Conservation (phyloP, 1,140 invertebrate species). For the Lepidurus couesii region DNA sequence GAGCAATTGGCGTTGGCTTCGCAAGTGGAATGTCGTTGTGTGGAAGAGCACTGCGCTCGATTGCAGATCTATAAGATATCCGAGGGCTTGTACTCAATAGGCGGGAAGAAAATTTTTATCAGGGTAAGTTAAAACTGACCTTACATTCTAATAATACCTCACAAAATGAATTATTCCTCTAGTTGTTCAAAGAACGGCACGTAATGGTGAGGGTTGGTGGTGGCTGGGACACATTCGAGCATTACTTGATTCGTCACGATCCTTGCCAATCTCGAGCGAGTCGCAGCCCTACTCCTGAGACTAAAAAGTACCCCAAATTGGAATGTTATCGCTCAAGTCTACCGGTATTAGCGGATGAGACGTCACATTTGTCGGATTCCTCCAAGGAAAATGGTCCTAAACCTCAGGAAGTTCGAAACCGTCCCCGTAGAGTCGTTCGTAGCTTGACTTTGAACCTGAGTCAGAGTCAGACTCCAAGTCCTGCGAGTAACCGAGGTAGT, state of each 20-base stretch:
- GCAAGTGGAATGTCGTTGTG: constrained; percentile 40
- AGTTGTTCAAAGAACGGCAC: constrained; percentile 76
- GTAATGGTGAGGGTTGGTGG: constrained; percentile 93
- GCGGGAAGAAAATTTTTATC: constrained; percentile 71
- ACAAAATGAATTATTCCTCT: constrained; percentile 41
- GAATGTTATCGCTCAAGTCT: constrained; percentile 17
- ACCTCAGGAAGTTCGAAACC: constrained; percentile 1
- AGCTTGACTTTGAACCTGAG: constrained; percentile 30
- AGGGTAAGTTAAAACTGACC: constrained; percentile 49
- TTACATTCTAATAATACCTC: not conserved
- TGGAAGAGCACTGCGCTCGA: constrained; percentile 39
- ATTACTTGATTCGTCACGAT: constrained; percentile 83
- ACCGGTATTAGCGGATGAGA: not conserved
- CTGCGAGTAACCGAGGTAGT: not conserved
- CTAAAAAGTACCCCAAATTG: not conserved
- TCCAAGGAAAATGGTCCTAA: not conserved
- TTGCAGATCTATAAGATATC: constrained; percentile 69
- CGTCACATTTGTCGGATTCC: not conserved
- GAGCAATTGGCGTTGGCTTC: constrained; percentile 43
- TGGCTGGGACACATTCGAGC: constrained; percentile 74
- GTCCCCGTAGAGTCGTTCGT: constrained; percentile 22
- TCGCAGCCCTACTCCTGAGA: constrained; percentile 37
- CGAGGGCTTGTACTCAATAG: constrained; percentile 72
- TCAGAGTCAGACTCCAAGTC: constrained; percentile 23
- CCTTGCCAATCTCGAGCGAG: constrained; percentile 61